Evolutionary conservation across 2,113 vertebrate species (phyloP).

Genomic region (Passerina amoena): DNA sequence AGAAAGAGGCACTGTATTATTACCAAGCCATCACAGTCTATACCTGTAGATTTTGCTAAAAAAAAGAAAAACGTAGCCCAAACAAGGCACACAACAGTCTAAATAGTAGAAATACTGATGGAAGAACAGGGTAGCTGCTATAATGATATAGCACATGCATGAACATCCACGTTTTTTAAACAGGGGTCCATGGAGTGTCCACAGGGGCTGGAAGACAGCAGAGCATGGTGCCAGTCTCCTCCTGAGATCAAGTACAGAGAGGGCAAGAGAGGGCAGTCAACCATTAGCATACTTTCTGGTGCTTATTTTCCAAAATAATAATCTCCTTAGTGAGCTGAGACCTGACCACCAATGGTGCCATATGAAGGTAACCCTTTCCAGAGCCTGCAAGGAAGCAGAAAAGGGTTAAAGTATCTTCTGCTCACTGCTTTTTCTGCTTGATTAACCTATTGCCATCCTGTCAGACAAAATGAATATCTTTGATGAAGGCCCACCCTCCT

Average conservation of each 20-base stretch:
- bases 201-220: background rate
- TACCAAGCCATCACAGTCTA: background rate
- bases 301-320: background rate
- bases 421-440: background rate
- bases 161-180: background rate
- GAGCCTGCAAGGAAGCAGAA: background rate
- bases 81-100: background rate
- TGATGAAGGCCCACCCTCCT: background rate
- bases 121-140: background rate
- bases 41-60: background rate
- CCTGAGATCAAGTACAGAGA: background rate
- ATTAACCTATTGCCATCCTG: background rate
- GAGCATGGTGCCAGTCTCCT: background rate
- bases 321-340: background rate
- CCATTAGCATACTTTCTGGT: background rate
- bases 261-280: background rate
- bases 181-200: background rate
- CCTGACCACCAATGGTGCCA: background rate
- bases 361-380: background rate
- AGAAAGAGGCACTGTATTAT: background rate
- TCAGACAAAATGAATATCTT: background rate
- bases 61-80: background rate
- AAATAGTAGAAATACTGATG: background rate
- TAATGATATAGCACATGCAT: fast-evolving
- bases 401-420: conserved; percentile 2